These are phyloP conservation scores for Tetramorium alpestre DNA, from an alignment of 1,140 invertebrate species.

Conservation along the genomic window DNA sequence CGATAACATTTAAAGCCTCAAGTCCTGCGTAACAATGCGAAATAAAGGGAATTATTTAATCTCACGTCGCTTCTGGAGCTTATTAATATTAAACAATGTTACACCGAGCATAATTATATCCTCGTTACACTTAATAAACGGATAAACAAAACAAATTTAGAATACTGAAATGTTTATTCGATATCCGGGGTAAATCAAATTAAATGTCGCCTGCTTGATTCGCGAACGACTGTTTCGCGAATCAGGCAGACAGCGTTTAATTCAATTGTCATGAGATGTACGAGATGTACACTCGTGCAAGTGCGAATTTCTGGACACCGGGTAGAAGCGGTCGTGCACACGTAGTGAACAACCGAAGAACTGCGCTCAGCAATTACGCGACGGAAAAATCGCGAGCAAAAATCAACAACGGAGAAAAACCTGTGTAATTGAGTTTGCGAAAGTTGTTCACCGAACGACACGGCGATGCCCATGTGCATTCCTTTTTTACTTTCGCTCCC, in stretches of 20 bases:
- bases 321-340: slow-evolving; percentile 25
- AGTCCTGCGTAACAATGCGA: not conserved
- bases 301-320: not conserved
- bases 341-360: slow-evolving; percentile 41
- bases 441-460: slow-evolving; percentile 65
- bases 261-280: not conserved
- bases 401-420: slow-evolving; percentile 74
- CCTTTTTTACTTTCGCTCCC: slow-evolving; percentile 47
- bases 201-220: too few relatives aligned
- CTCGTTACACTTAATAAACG: not conserved
- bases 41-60: not conserved
- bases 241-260: not conserved
- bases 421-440: slow-evolving; percentile 73
- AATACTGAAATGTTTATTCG: not conserved
- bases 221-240: too few relatives aligned
- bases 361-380: slow-evolving; percentile 65
- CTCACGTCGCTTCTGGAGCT: not conserved
- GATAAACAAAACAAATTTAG: not conserved
- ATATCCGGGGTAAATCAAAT: too few relatives aligned
- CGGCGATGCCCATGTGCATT: slow-evolving; percentile 65
- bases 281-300: not conserved
- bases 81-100: not conserved
- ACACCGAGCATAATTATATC: not conserved
- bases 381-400: slow-evolving; percentile 71
- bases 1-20: not conserved